These are phyloP conservation scores for Microcaecilia unicolor DNA, from an alignment of 2,797 vertebrate genomes.

Conservation along the genomic window DNA sequence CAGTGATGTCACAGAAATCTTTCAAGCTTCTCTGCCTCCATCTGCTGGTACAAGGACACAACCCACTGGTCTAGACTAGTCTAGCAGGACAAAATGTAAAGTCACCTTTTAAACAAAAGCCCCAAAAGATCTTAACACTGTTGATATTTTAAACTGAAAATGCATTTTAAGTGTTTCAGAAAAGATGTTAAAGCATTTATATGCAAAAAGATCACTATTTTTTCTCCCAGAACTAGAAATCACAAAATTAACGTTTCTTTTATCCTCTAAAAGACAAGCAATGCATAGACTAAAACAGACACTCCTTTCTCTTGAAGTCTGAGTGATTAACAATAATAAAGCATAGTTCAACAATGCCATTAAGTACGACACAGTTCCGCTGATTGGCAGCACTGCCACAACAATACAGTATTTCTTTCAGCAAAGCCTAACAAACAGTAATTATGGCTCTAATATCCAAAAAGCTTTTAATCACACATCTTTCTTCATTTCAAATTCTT, in stretches of 20 bases:
- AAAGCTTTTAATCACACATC: background rate
- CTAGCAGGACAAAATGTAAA: no score
- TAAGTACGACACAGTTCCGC: background rate
- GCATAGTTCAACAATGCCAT: constrained; percentile 2
- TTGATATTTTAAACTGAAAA: no score
- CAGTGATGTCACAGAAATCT: no score
- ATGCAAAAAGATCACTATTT: no score
- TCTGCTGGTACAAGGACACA: no score
- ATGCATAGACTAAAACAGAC: background rate
- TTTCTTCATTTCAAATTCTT: background rate
- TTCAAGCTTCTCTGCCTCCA: no score
- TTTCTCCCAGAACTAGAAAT: no score
- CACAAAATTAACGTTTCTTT: background rate
- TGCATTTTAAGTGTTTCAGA: no score
- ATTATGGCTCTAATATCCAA: background rate
- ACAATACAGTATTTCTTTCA: background rate
- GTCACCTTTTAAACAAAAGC: no score
- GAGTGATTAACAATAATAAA: background rate
- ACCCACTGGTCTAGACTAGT: no score
- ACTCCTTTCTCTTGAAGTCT: constrained; percentile 1
- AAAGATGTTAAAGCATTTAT: no score
- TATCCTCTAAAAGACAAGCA: background rate
- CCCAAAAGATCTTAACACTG: no score
- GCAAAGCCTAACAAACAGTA: background rate
- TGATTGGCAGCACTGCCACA: background rate